Conservation (phyloP, 2,888 invertebrate species). For the Mayetiola destructor region DNA sequence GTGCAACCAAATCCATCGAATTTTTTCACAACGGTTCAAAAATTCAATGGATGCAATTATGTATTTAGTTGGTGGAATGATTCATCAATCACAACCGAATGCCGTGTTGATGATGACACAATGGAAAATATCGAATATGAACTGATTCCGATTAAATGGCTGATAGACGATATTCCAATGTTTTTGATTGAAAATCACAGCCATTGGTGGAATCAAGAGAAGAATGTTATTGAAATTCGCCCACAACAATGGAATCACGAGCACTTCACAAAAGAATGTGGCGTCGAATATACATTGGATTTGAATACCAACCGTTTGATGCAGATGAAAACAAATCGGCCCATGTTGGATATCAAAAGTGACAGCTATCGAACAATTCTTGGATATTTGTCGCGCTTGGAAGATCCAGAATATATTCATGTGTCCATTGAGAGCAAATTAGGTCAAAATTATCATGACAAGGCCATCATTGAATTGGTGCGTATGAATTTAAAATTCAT, state of each 20-base stretch:
- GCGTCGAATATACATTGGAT: neutral
- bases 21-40: neutral
- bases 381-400: neutral
- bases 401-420: neutral
- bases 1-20: neutral
- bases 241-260: neutral
- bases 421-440: neutral
- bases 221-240: neutral
- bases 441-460: neutral
- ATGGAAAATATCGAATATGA: too few relatives aligned
- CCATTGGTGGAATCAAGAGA: slow-evolving; percentile 12
- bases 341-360: neutral
- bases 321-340: neutral
- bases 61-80: neutral
- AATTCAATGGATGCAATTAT: neutral
- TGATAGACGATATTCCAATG: neutral
- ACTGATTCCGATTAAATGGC: neutral
- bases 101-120: too few relatives aligned
- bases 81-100: neutral
- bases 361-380: neutral
- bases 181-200: neutral
- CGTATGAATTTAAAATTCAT: slow-evolving; percentile 10
- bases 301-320: neutral
- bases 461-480: neutral
- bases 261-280: neutral